Evolutionary conservation across 2,113 vertebrate species (phyloP).

Genomic region (Erythrocercus mccallii): DNA sequence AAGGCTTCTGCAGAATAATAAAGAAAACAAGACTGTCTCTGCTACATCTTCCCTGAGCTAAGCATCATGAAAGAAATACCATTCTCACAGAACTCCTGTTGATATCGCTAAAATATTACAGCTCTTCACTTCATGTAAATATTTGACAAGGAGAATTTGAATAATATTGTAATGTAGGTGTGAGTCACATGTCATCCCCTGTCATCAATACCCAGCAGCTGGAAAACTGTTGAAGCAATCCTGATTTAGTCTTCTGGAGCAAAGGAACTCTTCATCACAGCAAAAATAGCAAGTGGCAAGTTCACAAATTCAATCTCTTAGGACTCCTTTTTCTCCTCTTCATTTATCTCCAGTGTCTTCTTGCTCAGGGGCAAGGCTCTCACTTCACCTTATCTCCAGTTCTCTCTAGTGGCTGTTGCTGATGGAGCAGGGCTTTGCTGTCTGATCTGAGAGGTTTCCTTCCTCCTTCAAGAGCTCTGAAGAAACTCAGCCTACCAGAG

Average conservation of each 20-base stretch:
- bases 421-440: not conserved
- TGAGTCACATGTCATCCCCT: not conserved
- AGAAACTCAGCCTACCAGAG: not conserved
- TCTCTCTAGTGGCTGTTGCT: not conserved
- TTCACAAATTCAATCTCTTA: not conserved
- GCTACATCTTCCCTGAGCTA: not conserved
- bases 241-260: not conserved
- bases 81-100: not conserved
- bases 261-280: not conserved
- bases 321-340: not conserved
- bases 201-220: not conserved
- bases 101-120: not conserved
- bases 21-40: not conserved
- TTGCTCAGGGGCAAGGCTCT: not conserved
- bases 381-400: not conserved
- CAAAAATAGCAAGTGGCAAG: not conserved
- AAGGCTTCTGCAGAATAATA: not conserved
- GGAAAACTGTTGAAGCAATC: not conserved
- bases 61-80: not conserved
- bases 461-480: not conserved
- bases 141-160: not conserved
- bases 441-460: not conserved
- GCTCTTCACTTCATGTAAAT: not conserved
- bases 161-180: not conserved
- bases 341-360: not conserved